These are phyloP conservation scores for Chelmon rostratus DNA, from an alignment of 2,797 vertebrate genomes.

Conservation along the genomic window DNA sequence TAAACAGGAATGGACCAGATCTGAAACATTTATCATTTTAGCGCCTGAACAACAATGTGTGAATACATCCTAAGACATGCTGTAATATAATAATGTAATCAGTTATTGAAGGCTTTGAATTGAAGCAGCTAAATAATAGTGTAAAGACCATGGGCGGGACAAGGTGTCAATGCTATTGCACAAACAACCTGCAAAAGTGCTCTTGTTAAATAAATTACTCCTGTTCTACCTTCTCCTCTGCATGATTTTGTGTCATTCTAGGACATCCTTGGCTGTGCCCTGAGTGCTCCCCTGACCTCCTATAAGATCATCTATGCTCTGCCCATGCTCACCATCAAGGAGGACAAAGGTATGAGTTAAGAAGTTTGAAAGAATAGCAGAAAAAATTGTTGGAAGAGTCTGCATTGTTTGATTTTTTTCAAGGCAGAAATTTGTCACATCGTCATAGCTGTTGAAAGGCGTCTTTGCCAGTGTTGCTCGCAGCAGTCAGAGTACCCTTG, in stretches of 20 bases:
- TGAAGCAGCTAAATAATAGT: not conserved
- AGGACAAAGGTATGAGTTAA: constrained; percentile 93
- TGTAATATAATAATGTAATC: no score
- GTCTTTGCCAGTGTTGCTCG: not conserved
- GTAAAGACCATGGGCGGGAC: not conserved
- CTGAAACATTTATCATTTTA: no score
- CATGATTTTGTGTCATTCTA: constrained; percentile 56
- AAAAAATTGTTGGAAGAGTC: not conserved
- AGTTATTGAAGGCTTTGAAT: not conserved
- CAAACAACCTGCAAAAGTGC: constrained; percentile 1
- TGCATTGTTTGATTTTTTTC: not conserved
- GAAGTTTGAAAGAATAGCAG: not conserved
- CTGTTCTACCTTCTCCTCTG: not conserved
- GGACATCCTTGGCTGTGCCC: constrained; percentile 93
- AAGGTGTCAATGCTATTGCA: not conserved
- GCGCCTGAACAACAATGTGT: no score
- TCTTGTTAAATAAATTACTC: not conserved
- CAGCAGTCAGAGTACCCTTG: not conserved
- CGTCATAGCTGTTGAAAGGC: not conserved
- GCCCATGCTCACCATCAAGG: constrained; percentile 99
- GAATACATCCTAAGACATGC: no score
- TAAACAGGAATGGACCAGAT: no score
- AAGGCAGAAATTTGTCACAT: not conserved
- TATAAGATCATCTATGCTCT: constrained; percentile 94
- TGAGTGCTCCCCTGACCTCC: constrained; percentile 91